Base-by-base conservation (phyloP, 2,888 invertebrate species). In the Drosophila nr. fundita region DNA sequence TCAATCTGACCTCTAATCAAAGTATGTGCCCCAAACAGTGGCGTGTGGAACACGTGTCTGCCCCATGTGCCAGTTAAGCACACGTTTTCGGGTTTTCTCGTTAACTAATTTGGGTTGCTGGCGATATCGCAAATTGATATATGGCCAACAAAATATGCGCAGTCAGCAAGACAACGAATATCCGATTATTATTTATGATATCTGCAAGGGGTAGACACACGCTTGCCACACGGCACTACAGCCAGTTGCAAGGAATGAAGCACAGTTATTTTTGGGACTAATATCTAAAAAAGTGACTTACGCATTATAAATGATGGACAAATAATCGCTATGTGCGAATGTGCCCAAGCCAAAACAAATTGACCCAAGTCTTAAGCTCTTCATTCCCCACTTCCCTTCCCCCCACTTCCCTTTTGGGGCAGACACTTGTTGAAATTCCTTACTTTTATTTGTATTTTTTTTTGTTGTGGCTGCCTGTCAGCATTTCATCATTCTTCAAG, bases 161-260 rank as follows among this genome's bases (percentile, higher is more conserved):
- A 68, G 63, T 79, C 76, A 82, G 82, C 88, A 57, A 71, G 68
- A 77, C 61, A 67, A 64, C 32, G 10, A 18, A n/a, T 42, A n/a
- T 45, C 15, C 0, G 45, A 45, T 38, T 40, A 64, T 50, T 63
- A 27, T 50, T 27, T 40, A 10, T 42, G 27, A 67, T 78, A 73
- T 60, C 59, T 62, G 13, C 21, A 21, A 2, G 40, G n/a, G n/a
- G 40, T n/a, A 10, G n/a, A 38, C 24, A 13, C 24, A 13, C 15
- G 24, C 49, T 67, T 58, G 80, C 64, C 89, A 71, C 89, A 88
- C 82, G 82, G 89, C 88, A 68, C 82, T 67, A 80, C 52, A 48
- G 36, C 49, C 27, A 15, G 36, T 55, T 29, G 76, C 50, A 63
- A 63, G 15, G 42, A 29, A 49, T 32, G n/a, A n/a, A 27, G 30